A percentile compares a stretch with the other conserved stretches of the same genome.
phyloP scores from a whole-genome alignment of 2,113 vertebrate genomes.

The Galbula dea region DNA sequence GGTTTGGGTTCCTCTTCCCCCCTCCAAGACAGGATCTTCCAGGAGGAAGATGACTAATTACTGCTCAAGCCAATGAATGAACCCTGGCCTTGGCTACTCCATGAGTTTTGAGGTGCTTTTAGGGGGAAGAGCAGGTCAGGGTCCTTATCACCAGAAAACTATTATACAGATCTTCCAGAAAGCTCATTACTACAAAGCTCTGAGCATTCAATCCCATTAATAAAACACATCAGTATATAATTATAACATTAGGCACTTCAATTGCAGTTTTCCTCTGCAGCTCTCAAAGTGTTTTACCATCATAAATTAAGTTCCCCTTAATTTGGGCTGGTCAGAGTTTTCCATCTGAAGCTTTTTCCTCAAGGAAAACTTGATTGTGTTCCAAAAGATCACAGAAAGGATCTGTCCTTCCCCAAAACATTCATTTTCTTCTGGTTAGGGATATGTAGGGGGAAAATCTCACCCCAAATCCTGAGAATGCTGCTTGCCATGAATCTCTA shows the following conservation, averaged over 20 bases:
- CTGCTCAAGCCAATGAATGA: neutral
- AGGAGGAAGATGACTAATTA: neutral
- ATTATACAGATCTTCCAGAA: slow-evolving; percentile 34
- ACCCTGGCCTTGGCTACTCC: neutral
- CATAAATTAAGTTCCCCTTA: slow-evolving; percentile 25
- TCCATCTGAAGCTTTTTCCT: slow-evolving; percentile 4
- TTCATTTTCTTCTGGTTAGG: neutral
- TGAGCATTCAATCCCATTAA: slow-evolving; percentile 52
- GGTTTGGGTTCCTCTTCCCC: neutral
- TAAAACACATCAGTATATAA: slow-evolving; percentile 55
- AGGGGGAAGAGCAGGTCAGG: neutral
- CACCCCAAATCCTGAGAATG: neutral
- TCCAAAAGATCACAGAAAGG: neutral
- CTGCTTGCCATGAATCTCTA: neutral
- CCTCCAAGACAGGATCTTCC: neutral
- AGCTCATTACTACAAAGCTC: slow-evolving; percentile 55
- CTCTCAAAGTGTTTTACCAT: slow-evolving; percentile 14
- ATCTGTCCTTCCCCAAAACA: neutral
- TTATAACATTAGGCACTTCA: slow-evolving; percentile 58
- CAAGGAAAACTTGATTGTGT: neutral
- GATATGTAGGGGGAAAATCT: rapidly evolving
- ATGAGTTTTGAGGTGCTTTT: neutral
- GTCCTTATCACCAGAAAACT: slow-evolving; percentile 41
- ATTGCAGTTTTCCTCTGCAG: slow-evolving; percentile 59
- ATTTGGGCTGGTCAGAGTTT: neutral